These are phyloP conservation scores for Tridacna crocea DNA, from an alignment of 2,888 invertebrate species.

Conservation along the genomic window DNA sequence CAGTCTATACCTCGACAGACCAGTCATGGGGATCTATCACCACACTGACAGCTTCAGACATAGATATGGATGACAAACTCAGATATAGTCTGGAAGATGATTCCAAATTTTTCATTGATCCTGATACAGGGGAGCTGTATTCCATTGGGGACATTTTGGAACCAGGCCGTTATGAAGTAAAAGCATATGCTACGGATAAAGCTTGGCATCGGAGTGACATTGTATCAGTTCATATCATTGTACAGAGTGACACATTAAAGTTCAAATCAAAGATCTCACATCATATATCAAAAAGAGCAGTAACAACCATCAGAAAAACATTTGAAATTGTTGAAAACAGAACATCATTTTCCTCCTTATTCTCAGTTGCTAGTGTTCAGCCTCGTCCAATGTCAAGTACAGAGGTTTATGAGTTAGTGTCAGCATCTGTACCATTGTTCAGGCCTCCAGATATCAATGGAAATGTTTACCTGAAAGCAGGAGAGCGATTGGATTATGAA, in stretches of 20 bases:
- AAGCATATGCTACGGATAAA: constrained; percentile 58
- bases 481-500: constrained; percentile 88
- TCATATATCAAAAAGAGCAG: constrained; percentile 62
- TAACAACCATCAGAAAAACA: constrained; percentile 56
- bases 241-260: constrained; percentile 51
- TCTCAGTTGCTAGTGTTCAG: constrained; percentile 59
- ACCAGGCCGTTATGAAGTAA: constrained; percentile 47
- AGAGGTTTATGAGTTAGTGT: constrained; percentile 59
- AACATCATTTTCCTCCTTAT: constrained; percentile 52
- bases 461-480: constrained; percentile 64
- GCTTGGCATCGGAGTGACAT: constrained; percentile 53
- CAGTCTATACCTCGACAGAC: constrained; percentile 98
- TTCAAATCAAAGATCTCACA: constrained; percentile 46
- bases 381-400: constrained; percentile 47
- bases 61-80: constrained; percentile 58
- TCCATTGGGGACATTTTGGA: constrained; percentile 48
- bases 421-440: constrained; percentile 53
- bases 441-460: constrained; percentile 65
- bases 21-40: constrained; percentile 87
- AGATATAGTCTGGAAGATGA: constrained; percentile 52
- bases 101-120: constrained; percentile 56
- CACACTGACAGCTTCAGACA: constrained; percentile 56
- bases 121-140: constrained; percentile 56
- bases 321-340: constrained; percentile 66
- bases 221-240: constrained; percentile 44